Evolutionary conservation across 2,888 invertebrate genomes (phyloP).

Genomic region (Rhaphigaster nebulosa): DNA sequence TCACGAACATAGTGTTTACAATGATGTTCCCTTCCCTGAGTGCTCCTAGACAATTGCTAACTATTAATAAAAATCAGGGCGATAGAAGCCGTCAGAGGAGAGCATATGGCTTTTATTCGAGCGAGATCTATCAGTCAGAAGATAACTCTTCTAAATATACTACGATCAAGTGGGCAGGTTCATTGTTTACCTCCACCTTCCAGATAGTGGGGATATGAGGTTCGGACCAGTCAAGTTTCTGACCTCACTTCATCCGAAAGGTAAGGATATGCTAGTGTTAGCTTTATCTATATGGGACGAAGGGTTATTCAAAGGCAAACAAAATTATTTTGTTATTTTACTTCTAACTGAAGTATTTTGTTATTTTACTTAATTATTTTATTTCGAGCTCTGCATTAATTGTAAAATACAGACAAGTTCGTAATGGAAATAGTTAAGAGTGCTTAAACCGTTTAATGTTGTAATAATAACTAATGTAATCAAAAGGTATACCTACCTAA

Average conservation of each 20-base stretch:
- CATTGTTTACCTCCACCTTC: conserved; percentile 36
- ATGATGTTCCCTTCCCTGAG: background rate
- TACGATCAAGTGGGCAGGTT: conserved; percentile 32
- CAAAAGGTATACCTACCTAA: too few relatives aligned
- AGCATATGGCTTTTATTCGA: conserved; percentile 39
- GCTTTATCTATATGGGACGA: background rate
- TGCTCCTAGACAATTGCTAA: background rate
- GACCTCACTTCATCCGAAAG: background rate
- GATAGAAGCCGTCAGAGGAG: background rate
- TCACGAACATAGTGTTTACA: background rate
- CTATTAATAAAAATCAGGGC: conserved; percentile 25
- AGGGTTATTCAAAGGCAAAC: background rate
- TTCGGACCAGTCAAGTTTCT: background rate
- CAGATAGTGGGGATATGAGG: conserved; percentile 34
- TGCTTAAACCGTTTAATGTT: too few relatives aligned
- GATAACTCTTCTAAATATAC: conserved; percentile 47
- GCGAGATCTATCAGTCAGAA: conserved; percentile 23
- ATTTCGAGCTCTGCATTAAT: background rate
- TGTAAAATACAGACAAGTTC: background rate
- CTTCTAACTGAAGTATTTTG: too few relatives aligned
- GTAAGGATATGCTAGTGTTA: background rate
- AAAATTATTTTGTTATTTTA: too few relatives aligned
- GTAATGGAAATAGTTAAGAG: background rate
- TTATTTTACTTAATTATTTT: too few relatives aligned
- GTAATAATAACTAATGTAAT: too few relatives aligned